Evolutionary conservation across 2,113 vertebrate genomes (phyloP).

Genomic region (Gambusia affinis): DNA sequence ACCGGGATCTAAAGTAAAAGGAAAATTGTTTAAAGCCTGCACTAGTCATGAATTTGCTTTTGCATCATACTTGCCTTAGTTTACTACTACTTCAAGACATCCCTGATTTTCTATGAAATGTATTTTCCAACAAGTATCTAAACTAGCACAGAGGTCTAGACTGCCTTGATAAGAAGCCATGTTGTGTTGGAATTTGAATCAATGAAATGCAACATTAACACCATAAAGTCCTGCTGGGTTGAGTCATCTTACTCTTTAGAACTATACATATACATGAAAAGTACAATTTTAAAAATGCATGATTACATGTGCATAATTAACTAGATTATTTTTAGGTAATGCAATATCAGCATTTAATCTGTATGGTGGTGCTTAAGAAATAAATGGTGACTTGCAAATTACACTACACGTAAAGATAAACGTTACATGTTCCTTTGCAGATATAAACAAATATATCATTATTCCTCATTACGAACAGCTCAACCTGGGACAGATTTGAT

Average conservation of each 20-base stretch:
- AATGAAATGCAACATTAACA: not conserved
- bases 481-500: too few species aligned
- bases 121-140: too few species aligned
- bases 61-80: not conserved
- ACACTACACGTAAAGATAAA: not conserved
- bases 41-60: not conserved
- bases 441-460: too few species aligned
- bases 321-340: not conserved
- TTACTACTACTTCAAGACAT: not conserved
- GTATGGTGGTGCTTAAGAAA: not conserved
- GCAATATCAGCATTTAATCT: not conserved
- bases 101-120: not conserved
- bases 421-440: too few species aligned
- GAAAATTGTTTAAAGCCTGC: not conserved
- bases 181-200: not conserved
- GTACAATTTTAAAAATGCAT: not conserved
- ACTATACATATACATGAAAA: not conserved
- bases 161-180: not conserved
- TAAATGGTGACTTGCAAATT: not conserved
- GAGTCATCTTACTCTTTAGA: not conserved
- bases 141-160: not conserved
- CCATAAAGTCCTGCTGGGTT: not conserved
- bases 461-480: too few species aligned
- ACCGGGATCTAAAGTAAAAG: not conserved
- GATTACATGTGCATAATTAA: not conserved